Conservation (phyloP, 2,888 invertebrate genomes). For the Campopleginae sp. region DNA sequence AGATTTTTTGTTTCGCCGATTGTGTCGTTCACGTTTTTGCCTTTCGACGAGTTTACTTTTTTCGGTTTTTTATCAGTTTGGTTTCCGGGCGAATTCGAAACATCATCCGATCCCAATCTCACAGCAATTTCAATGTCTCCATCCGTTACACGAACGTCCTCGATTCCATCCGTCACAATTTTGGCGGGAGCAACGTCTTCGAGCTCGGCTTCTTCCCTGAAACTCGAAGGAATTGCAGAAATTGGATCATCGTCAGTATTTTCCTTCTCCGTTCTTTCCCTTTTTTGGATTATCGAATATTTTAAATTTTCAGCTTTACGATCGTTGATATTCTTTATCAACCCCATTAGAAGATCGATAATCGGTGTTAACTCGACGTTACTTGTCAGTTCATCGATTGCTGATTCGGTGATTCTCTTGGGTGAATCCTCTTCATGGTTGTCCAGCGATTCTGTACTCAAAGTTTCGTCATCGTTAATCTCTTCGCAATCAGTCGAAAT, state of each 20-base stretch:
- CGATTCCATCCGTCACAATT: slow-evolving; percentile 1
- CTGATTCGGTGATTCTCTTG: background rate
- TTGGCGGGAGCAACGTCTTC: background rate
- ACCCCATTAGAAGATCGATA: background rate
- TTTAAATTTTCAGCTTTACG: background rate
- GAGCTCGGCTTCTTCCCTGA: background rate
- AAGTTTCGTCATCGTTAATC: background rate
- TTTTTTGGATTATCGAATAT: background rate
- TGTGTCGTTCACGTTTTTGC: background rate
- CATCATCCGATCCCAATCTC: slow-evolving; percentile 39
- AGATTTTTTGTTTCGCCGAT: background rate
- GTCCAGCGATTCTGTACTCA: background rate
- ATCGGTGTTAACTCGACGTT: background rate
- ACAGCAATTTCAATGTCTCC: slow-evolving; percentile 12
- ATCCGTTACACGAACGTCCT: background rate
- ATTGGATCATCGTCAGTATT: background rate
- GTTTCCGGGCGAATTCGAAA: background rate
- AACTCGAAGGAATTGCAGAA: background rate
- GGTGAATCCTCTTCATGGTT: background rate
- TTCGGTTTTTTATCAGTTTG: background rate
- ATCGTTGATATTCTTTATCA: background rate
- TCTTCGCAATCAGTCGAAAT: background rate
- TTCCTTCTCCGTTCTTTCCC: background rate
- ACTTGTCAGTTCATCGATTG: background rate
- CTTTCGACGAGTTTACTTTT: background rate